phyloP scores from a whole-genome alignment of 2,797 vertebrate genomes.

The Furcifer pardalis region DNA sequence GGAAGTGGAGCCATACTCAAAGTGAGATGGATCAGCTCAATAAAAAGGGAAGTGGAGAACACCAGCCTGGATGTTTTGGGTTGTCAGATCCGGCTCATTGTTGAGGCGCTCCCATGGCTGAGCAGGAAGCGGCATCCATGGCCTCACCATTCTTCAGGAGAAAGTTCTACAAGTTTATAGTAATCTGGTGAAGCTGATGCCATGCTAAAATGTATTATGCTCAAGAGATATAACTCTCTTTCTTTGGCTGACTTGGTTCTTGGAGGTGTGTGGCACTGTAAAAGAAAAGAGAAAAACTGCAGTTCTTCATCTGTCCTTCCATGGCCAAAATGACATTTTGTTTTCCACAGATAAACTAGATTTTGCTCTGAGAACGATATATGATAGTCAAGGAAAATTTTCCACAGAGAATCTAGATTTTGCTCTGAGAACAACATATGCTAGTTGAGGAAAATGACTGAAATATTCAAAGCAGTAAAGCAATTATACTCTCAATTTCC shows the following conservation, averaged over 20 bases:
- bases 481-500: not conserved
- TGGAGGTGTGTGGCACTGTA: not conserved
- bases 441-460: not conserved
- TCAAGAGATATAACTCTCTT: conserved; percentile 18
- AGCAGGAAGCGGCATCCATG: too few relatives aligned
- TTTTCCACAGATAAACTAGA: not conserved
- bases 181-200: conserved; percentile 62
- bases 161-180: too few relatives aligned
- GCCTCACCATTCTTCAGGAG: too few relatives aligned
- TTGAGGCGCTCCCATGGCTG: too few relatives aligned
- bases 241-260: not conserved
- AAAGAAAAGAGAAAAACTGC: conserved; percentile 1
- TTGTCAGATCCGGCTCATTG: too few relatives aligned
- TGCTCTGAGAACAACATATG: not conserved
- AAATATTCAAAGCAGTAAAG: not conserved
- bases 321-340: not conserved
- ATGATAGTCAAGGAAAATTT: not conserved
- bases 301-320: not conserved
- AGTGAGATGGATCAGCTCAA: too few relatives aligned
- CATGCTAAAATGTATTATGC: conserved; percentile 36
- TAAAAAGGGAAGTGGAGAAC: too few relatives aligned
- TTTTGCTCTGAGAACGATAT: not conserved
- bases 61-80: too few relatives aligned
- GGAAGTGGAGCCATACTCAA: too few relatives aligned
- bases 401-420: not conserved